phyloP scores from a whole-genome alignment of 2,888 invertebrate species.

The Acronicta aceris region DNA sequence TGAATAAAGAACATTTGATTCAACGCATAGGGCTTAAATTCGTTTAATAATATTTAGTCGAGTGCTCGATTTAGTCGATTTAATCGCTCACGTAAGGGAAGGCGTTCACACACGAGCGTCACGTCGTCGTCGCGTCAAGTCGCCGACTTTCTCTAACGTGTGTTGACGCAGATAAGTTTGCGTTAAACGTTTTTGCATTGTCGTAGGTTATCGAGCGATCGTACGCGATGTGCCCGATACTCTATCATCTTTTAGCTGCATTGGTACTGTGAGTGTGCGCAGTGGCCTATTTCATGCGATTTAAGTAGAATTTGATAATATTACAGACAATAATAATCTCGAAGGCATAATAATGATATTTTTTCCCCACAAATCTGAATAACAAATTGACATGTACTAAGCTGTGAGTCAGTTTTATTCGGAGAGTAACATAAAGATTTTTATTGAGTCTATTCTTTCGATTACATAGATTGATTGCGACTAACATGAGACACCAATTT shows the following conservation, averaged over 20 bases:
- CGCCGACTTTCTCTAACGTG: constrained; percentile 72
- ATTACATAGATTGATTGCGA: too few species aligned
- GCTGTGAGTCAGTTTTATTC: too few species aligned
- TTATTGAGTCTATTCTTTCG: too few species aligned
- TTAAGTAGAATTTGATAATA: background rate
- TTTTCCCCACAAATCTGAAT: too few species aligned
- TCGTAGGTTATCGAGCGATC: constrained; percentile 72
- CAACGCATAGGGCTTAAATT: constrained; percentile 37
- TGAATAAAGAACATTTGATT: constrained; percentile 32
- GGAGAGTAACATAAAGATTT: too few species aligned
- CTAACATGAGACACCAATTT: too few species aligned
- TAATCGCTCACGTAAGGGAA: constrained; percentile 78
- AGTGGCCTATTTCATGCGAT: constrained; percentile 1
- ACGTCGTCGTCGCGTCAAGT: constrained; percentile 63
- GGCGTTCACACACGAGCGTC: constrained; percentile 74
- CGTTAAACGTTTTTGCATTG: constrained; percentile 66
- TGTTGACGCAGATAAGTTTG: constrained; percentile 61
- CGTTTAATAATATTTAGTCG: constrained; percentile 39
- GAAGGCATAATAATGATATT: too few species aligned
- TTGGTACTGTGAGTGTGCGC: constrained; percentile 17
- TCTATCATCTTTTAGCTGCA: constrained; percentile 45
- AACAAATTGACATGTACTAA: too few species aligned
- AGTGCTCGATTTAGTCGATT: constrained; percentile 70
- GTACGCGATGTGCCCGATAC: constrained; percentile 44
- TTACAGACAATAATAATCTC: background rate